Conservation (phyloP, 2,113 vertebrate species). For the Megaleporinus macrocephalus region DNA sequence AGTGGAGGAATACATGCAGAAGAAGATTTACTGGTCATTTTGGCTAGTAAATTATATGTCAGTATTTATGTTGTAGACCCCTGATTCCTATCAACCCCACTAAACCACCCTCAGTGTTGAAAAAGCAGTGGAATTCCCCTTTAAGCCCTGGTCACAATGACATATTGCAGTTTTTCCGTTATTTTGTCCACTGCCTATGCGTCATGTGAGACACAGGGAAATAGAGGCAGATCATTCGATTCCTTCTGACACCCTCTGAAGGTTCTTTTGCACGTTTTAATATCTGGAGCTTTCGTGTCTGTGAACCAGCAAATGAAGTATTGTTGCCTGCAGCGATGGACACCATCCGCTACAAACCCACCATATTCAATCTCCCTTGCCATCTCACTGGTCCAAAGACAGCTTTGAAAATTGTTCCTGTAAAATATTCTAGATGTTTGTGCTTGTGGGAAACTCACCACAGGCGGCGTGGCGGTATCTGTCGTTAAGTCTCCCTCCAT, state of each 20-base stretch:
- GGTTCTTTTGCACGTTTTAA: slow-evolving; percentile 1
- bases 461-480: not conserved
- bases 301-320: slow-evolving; percentile 7
- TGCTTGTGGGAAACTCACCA: not conserved
- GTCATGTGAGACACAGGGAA: too few relatives aligned
- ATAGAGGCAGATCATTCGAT: not conserved
- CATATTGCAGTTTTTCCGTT: not conserved
- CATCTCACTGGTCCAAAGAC: slow-evolving; percentile 11
- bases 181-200: not conserved
- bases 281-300: slow-evolving; percentile 6
- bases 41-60: too few relatives aligned
- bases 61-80: too few relatives aligned
- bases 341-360: not conserved
- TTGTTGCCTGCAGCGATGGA: slow-evolving; percentile 1
- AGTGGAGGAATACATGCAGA: too few relatives aligned
- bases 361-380: slow-evolving; percentile 2
- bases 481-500: not conserved
- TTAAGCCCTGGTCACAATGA: too few relatives aligned
- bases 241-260: not conserved
- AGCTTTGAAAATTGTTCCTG: not conserved
- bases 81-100: too few relatives aligned
- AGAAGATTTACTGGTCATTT: too few relatives aligned
- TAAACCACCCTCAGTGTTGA: too few relatives aligned
- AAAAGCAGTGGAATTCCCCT: too few relatives aligned
- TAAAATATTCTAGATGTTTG: not conserved